Conservation (phyloP, 2,113 vertebrate genomes). For the Lutjanus erythropterus region DNA sequence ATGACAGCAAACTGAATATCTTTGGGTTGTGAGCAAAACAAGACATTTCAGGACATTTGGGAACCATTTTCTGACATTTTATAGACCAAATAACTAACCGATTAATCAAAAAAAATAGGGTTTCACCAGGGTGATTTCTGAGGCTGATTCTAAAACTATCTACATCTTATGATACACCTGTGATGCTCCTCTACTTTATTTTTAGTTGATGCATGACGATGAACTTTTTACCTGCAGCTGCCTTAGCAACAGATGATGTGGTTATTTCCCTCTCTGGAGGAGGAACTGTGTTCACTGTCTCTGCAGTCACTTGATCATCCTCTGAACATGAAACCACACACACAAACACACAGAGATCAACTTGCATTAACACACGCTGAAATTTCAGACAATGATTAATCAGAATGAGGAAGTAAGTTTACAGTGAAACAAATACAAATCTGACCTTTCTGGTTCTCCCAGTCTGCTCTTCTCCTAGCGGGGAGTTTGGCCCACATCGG, state of each 20-base stretch:
- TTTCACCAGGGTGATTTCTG: too few relatives aligned
- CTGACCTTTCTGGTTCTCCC: constrained; percentile 77
- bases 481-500: constrained; percentile 84
- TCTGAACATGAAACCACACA: constrained; percentile 24
- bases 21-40: too few relatives aligned
- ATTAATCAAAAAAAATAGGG: too few relatives aligned
- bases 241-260: constrained; percentile 24
- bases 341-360: too few relatives aligned
- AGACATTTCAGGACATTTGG: too few relatives aligned
- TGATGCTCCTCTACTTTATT: background rate
- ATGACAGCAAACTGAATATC: too few relatives aligned
- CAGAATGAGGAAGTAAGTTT: constrained; percentile 15
- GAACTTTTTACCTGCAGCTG: constrained; percentile 16
- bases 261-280: background rate
- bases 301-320: constrained; percentile 8
- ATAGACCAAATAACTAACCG: too few relatives aligned
- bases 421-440: accelerated
- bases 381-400: background rate
- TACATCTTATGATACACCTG: background rate
- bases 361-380: too few relatives aligned
- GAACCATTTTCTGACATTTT: too few relatives aligned
- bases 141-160: too few relatives aligned
- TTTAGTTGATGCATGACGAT: background rate
- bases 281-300: constrained; percentile 35
- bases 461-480: constrained; percentile 74